A percentile compares a stretch with the other conserved stretches of the same genome.
Conservation (phyloP, 2,888 invertebrate species). For the Drosophila flavopinicola region DNA sequence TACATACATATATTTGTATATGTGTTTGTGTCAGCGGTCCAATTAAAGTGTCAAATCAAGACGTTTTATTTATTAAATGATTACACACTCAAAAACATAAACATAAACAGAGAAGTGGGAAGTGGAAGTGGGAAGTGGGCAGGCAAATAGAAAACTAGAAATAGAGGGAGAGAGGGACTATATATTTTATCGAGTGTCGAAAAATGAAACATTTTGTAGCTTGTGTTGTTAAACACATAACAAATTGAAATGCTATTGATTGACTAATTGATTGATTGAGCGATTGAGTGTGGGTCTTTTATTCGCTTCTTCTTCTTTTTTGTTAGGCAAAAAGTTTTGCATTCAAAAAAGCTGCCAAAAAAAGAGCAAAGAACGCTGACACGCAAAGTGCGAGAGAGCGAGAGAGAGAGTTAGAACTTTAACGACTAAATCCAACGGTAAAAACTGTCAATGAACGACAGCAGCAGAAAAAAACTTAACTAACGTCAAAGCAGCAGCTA, state of each 20-base stretch:
- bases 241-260: conserved; percentile 50
- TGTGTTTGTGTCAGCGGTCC: conserved; percentile 59
- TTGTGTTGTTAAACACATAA: conserved; percentile 41
- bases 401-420: conserved; percentile 3
- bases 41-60: conserved; percentile 79
- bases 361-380: conserved; percentile 13
- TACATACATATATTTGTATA: conserved; percentile 6
- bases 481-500: conserved; percentile 56
- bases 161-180: neutral
- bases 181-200: conserved; percentile 48
- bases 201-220: conserved; percentile 29
- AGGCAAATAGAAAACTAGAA: too few relatives aligned
- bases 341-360: conserved; percentile 26
- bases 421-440: conserved; percentile 61
- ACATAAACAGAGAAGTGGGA: conserved; percentile 28
- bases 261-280: conserved; percentile 30
- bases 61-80: conserved; percentile 76
- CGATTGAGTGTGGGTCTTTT: neutral
- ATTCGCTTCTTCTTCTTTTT: neutral
- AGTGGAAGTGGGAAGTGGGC: too few relatives aligned
- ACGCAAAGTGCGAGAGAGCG: neutral
- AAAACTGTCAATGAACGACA: conserved; percentile 69
- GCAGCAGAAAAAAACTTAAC: conserved; percentile 53
- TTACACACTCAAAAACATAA: conserved; percentile 46
- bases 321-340: conserved; percentile 19